Conservation (phyloP, 2,797 vertebrate genomes). For the Artibeus jamaicensis region DNA sequence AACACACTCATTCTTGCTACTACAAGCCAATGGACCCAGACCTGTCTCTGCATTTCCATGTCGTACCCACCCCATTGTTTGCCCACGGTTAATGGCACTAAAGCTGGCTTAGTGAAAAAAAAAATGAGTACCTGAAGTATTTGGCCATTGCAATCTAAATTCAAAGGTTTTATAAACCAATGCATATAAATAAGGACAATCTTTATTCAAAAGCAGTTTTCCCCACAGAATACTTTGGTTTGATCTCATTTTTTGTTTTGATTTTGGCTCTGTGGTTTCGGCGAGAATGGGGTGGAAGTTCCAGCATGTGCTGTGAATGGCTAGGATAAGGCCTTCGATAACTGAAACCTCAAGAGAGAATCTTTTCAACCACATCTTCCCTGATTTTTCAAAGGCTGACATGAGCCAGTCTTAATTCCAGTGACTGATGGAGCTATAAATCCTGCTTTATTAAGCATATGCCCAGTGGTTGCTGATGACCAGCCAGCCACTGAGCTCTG, state of each 20-base stretch:
- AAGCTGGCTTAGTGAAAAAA: not conserved
- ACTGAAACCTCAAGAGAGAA: conserved; percentile 5
- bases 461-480: not conserved
- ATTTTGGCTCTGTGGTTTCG: not conserved
- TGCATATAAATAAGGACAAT: not conserved
- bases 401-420: not conserved
- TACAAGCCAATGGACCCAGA: not conserved
- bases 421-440: conserved; percentile 2
- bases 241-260: not conserved
- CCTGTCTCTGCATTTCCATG: not conserved
- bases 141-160: not conserved
- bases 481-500: not conserved
- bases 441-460: not conserved
- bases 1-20: conserved; percentile 5
- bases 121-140: not conserved
- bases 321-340: not conserved
- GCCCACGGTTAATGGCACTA: not conserved
- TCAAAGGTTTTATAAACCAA: not conserved
- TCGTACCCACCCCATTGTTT: not conserved
- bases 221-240: not conserved
- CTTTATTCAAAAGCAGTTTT: conserved; percentile 4
- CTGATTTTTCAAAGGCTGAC: not conserved
- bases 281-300: not conserved
- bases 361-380: not conserved
- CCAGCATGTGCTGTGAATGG: not conserved